These are phyloP conservation scores for Triops longicaudatus DNA, from an alignment of 1,140 invertebrate genomes.

Conservation along the genomic window DNA sequence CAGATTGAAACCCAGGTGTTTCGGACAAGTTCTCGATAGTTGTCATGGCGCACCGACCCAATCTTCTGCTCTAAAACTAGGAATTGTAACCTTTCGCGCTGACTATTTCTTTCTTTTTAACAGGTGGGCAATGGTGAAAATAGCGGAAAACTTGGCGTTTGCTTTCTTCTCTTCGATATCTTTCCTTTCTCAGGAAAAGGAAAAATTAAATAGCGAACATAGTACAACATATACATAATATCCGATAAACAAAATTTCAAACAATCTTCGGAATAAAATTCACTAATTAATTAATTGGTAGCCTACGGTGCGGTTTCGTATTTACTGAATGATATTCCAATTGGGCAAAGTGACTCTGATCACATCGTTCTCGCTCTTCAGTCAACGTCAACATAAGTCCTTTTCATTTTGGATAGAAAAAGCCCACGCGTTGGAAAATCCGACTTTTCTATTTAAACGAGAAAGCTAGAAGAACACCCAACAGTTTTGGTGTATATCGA, in stretches of 20 bases:
- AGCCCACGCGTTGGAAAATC: too few relatives aligned
- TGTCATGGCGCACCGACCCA: not conserved
- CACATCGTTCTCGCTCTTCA: not conserved
- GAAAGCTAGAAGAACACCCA: not conserved
- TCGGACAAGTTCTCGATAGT: not conserved
- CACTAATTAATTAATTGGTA: too few relatives aligned
- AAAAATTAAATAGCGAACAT: too few relatives aligned
- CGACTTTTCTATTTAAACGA: too few relatives aligned
- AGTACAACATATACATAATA: too few relatives aligned
- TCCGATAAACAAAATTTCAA: too few relatives aligned
- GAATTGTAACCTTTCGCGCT: not conserved
- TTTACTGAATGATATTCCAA: too few relatives aligned
- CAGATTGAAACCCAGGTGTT: constrained; percentile 14
- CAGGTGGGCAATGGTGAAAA: not conserved
- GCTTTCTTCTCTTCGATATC: too few relatives aligned
- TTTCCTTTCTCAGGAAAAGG: too few relatives aligned
- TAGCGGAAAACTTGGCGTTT: not conserved
- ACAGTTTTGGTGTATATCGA: not conserved
- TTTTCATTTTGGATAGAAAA: not conserved
- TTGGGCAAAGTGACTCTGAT: not conserved
- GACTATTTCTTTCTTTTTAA: not conserved
- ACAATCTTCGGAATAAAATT: too few relatives aligned
- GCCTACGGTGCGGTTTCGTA: too few relatives aligned
- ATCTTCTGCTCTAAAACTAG: not conserved
- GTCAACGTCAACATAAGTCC: not conserved